Base-by-base conservation (phyloP, 1,140 invertebrate species). In the Oedothorax gibbosus region DNA sequence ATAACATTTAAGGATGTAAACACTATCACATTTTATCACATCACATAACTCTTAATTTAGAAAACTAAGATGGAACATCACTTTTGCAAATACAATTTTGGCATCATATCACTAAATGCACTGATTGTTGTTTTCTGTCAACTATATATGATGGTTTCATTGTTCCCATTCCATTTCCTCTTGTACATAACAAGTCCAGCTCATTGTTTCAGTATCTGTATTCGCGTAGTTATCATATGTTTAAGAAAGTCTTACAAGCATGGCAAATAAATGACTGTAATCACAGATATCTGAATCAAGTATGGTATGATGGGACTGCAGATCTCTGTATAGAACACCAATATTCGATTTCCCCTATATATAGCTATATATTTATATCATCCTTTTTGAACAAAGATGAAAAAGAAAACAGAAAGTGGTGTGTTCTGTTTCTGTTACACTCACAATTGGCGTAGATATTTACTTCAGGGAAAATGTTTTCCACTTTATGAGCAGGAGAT, bases 21-120 rank as follows among this genome's bases (percentile, higher is more conserved):
- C 81, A 84, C 81, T 84, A 84, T 84, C 81, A 84, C 81, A 84
- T 84, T 84, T 84, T 84, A 84, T 84, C 81, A 84, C 81, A 84
- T 84, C 71, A 84, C 81, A 84, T 72, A 84, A 84, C 72, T 84
- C 81, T 84, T 84, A 84, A 84, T 84, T 84, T 84, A 84, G 81
- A 84, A 84, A 84, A 84, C 81, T 84, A 84, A 84, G 81, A 84
- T 84, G 81, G 81, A 84, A 84, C 81, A 68, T 84, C 81, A 84
- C 81, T 76, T 84, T 84, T 60, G 75, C 81, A 84, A 84, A 64
- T 84, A 84, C 81, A 84, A 84, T 84, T 84, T 84, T 84, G 81
- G 81, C 81, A 84, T 84, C 81, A 84, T 84, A 84, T 84, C 81
- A 84, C 81, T 84, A 84, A 84, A 84, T 84, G 81, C 81, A 84